Conservation (phyloP, 1,140 invertebrate species). For the Hylyphantes graminicola region DNA sequence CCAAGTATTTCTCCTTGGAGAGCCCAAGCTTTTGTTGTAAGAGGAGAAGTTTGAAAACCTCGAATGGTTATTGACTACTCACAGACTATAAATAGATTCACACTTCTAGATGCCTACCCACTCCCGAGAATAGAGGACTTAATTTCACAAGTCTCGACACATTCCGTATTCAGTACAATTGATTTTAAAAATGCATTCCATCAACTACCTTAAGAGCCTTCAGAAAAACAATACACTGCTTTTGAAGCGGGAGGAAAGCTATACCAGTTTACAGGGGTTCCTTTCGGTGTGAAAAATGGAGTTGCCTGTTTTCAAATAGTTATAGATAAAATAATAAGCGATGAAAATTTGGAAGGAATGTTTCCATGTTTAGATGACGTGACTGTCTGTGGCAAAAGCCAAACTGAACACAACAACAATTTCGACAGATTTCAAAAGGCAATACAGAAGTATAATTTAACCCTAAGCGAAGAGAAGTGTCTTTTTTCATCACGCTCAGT, state of each 20-base stretch:
- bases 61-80: slow-evolving; percentile 52
- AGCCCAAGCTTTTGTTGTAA: slow-evolving; percentile 41
- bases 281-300: slow-evolving; percentile 66
- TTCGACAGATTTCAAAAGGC: slow-evolving; percentile 1
- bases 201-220: slow-evolving; percentile 64
- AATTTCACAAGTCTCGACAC: background rate
- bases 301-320: slow-evolving; percentile 64
- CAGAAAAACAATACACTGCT: slow-evolving; percentile 54
- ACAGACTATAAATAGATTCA: slow-evolving; percentile 53
- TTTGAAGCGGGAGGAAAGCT: slow-evolving; percentile 64
- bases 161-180: slow-evolving; percentile 64
- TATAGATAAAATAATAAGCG: slow-evolving; percentile 67
- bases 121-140: slow-evolving; percentile 36
- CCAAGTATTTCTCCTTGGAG: slow-evolving; percentile 47
- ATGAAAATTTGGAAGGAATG: slow-evolving; percentile 45
- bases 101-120: slow-evolving; percentile 37
- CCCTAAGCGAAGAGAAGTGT: slow-evolving; percentile 29
- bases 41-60: slow-evolving; percentile 21
- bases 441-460: slow-evolving; percentile 12
- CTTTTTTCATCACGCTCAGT: slow-evolving; percentile 18
- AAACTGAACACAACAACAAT: slow-evolving; percentile 52
- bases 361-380: slow-evolving; percentile 62
- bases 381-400: slow-evolving; percentile 43
- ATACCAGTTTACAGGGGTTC: slow-evolving; percentile 65
- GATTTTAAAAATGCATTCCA: slow-evolving; percentile 65